Conservation (phyloP, 2,113 vertebrate genomes). For the Chaetodon auriga region DNA sequence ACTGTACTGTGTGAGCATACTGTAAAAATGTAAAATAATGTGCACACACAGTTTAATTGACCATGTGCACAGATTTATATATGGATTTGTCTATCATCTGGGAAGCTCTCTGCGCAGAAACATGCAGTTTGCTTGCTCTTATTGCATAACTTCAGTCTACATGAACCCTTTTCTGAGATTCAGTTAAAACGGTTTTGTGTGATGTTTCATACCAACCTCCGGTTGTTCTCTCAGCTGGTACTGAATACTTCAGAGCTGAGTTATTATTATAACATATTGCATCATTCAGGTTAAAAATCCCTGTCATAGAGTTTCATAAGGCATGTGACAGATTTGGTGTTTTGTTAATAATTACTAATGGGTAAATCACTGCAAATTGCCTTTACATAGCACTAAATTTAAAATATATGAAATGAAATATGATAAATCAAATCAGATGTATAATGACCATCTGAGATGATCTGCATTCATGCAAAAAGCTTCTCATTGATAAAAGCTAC, state of each 20-base stretch:
- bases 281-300: conserved; percentile 45
- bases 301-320: conserved; percentile 13
- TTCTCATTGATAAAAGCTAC: conserved; percentile 48
- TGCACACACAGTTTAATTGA: background rate
- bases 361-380: conserved; percentile 35
- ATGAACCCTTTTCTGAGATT: conserved; percentile 15
- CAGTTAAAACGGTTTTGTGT: conserved; percentile 29
- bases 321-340: background rate
- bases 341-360: conserved; percentile 10
- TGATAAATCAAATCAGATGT: conserved; percentile 79
- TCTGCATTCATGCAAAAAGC: conserved; percentile 81
- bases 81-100: conserved; percentile 20
- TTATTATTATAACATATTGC: conserved; percentile 30
- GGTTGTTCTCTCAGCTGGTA: conserved; percentile 61
- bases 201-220: conserved; percentile 64
- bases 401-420: conserved; percentile 76
- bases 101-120: conserved; percentile 11
- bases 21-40: conserved; percentile 1
- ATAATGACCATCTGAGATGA: conserved; percentile 75
- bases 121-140: background rate
- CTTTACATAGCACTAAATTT: conserved; percentile 47
- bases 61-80: conserved; percentile 16
- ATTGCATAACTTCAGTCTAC: background rate
- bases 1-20: conserved; percentile 1
- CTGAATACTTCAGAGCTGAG: conserved; percentile 44